Base-by-base conservation (phyloP, 2,888 invertebrate genomes). In the Miltochrista miniata region DNA sequence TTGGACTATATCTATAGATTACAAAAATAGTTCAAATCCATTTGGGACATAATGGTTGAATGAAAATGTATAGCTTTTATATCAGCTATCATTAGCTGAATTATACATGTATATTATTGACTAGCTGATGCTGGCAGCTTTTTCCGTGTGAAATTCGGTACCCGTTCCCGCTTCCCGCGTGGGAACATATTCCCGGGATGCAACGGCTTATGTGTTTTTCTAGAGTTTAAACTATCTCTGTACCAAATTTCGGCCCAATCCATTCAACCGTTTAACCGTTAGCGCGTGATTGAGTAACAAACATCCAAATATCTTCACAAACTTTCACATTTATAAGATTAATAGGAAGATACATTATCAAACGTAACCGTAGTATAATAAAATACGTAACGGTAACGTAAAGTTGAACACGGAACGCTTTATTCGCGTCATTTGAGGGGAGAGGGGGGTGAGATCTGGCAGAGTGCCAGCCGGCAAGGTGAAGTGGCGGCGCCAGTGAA, bases 401-500 rank as follows among this genome's bases (percentile, higher is more conserved):
- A 69, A 70, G 70, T 70, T 66, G 51, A 55, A 68, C 66, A 74
- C 68, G 61, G 60, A 70, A 67, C 61, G 64, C 64, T 63, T 65
- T 64, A 53, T 68, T 54, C 59, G 53, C 53, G 51, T 56, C 56
- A 55, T 62, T 44, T 18, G 53, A 51, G 60, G 48, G 46, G 29
- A 38, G 55, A 35, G 51, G 47, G 31, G 38, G 36, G 46, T 40
- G 44, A 62, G 58, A 51, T 70, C 74, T 88, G 89, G 89, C 87
- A 70, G 54, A 44, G 52, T 49, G 88, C 88, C 90, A 88, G 81
- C 56, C 79, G 85, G 77, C 87, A 85, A 86, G 87, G 86, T 88
- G 84, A 88, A 88, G 87, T 84, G 76, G 72, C 72, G 85, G 82
- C 85, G 88, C 81, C 87, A 87, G 85, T 83, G 88, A 89, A 87